Percentiles rank a stretch among this genome's conserved stretches.
These are phyloP conservation scores for Dysmachus trigonus DNA, from an alignment of 2,888 invertebrate species.

Conservation along the genomic window DNA sequence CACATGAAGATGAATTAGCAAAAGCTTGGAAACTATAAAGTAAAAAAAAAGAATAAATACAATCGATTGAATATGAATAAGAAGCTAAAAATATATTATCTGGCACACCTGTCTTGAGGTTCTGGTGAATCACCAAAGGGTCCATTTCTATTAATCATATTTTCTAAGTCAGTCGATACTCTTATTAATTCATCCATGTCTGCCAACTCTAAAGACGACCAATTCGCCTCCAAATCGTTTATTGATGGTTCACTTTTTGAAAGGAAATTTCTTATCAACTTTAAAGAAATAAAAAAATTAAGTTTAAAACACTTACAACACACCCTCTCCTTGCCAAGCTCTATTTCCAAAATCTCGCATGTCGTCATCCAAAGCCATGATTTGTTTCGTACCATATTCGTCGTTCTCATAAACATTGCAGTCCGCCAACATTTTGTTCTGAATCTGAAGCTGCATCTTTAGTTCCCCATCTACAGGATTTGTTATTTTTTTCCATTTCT, in stretches of 20 bases:
- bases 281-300: neutral
- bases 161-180: neutral
- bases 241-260: neutral
- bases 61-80: neutral
- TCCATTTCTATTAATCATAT: neutral
- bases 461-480: conserved; percentile 60
- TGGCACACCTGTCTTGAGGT: neutral
- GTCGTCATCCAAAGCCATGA: neutral
- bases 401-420: conserved; percentile 59
- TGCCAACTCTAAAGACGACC: neutral
- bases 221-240: neutral
- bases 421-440: conserved; percentile 60
- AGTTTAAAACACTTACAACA: neutral
- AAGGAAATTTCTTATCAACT: neutral
- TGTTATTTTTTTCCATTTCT: conserved; percentile 64
- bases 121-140: neutral
- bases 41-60: neutral
- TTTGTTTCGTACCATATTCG: neutral
- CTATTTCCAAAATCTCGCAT: neutral
- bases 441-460: conserved; percentile 57
- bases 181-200: neutral
- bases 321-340: neutral
- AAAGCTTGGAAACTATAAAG: neutral
- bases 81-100: neutral
- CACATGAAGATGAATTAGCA: neutral